A percentile compares a stretch with the other conserved stretches of the same genome.
Evolutionary conservation across 2,113 vertebrate genomes (phyloP).

Genomic region (Cettia cetti): DNA sequence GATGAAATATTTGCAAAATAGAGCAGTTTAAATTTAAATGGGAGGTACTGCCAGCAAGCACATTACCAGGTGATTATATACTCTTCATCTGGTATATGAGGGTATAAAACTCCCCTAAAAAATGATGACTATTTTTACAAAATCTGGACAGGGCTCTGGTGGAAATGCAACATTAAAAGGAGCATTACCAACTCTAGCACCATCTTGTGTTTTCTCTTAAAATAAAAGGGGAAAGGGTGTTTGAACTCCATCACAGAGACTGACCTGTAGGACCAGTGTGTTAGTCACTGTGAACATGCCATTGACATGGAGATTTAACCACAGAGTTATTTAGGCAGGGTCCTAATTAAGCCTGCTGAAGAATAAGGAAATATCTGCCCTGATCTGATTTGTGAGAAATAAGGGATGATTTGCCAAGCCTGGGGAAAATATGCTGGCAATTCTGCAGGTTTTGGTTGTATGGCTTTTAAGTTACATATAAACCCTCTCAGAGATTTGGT

Average conservation of each 20-base stretch:
- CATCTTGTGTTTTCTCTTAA: constrained; percentile 22
- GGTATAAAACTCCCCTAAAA: neutral
- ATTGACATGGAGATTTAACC: neutral
- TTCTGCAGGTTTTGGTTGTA: neutral
- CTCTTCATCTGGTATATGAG: neutral
- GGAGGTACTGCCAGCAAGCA: neutral
- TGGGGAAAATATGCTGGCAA: neutral
- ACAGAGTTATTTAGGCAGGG: neutral
- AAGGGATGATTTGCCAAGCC: neutral
- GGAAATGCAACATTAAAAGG: neutral
- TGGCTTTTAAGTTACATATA: neutral
- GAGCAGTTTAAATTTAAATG: neutral
- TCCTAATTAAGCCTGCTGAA: neutral
- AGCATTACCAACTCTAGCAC: neutral
- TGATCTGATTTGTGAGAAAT: neutral
- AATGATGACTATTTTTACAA: neutral
- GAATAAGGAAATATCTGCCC: neutral
- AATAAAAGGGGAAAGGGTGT: neutral
- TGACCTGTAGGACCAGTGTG: neutral
- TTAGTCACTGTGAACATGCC: neutral
- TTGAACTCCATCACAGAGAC: neutral
- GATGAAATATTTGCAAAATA: neutral
- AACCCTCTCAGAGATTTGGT: neutral
- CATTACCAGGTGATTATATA: neutral
- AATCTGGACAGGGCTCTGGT: neutral